Evolutionary conservation across 2,797 vertebrate species (phyloP).

Genomic region (Aplochiton taeniatus): DNA sequence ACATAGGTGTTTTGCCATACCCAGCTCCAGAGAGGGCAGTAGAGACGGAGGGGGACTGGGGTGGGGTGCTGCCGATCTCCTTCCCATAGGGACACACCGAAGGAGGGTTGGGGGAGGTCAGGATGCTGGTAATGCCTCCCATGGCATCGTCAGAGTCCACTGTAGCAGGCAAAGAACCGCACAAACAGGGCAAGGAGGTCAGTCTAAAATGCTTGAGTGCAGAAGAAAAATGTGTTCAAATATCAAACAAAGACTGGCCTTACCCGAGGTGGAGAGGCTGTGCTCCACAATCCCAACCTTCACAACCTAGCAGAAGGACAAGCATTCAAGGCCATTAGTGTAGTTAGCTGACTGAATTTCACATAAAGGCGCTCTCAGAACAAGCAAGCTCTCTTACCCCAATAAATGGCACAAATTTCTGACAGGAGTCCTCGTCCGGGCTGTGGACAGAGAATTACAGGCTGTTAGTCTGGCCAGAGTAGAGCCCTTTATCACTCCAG

Average conservation of each 20-base stretch:
- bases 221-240: neutral
- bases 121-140: conserved; percentile 74
- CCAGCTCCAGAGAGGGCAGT: conserved; percentile 78
- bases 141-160: conserved; percentile 89
- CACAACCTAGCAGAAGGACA: conserved; percentile 41
- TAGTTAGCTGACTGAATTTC: neutral
- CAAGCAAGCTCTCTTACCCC: conserved; percentile 75
- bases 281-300: conserved; percentile 86
- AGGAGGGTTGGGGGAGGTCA: conserved; percentile 73
- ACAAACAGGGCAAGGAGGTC: too few relatives aligned
- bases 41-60: conserved; percentile 81
- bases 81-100: conserved; percentile 71
- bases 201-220: neutral
- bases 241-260: conserved; percentile 10
- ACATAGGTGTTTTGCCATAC: conserved; percentile 56
- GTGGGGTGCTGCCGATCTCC: conserved; percentile 77
- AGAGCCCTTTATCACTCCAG: conserved; percentile 32
- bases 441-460: conserved; percentile 63
- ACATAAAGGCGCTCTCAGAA: neutral
- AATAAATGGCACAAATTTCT: conserved; percentile 92
- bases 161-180: too few relatives aligned
- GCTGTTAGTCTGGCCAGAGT: conserved; percentile 20
- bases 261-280: conserved; percentile 80
- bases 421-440: conserved; percentile 90
- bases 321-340: neutral